Evolutionary conservation across 2,797 vertebrate genomes (phyloP).

Genomic region (Cuculus canorus): DNA sequence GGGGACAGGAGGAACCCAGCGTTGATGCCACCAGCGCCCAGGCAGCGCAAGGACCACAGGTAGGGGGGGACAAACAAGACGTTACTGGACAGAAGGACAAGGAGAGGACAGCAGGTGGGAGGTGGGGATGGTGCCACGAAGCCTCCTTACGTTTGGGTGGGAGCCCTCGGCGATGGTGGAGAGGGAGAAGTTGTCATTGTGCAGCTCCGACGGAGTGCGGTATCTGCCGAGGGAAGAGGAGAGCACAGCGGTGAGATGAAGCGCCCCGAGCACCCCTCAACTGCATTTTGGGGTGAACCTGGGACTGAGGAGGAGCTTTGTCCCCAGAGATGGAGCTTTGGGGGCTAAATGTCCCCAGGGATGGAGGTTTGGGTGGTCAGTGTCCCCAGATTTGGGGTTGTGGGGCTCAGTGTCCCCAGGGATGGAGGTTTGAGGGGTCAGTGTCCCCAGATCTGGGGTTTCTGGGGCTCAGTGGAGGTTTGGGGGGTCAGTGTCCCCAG

Average conservation of each 20-base stretch:
- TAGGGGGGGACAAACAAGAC: background rate
- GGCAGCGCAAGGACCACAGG: background rate
- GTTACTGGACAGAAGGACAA: background rate
- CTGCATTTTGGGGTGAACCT: rapidly evolving
- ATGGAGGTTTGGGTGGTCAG: background rate
- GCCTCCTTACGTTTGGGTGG: slow-evolving; percentile 98
- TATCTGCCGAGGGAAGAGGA: slow-evolving; percentile 84
- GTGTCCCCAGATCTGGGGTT: background rate
- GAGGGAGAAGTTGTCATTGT: slow-evolving; percentile 99
- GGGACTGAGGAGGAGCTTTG: rapidly evolving
- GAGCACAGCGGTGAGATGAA: background rate
- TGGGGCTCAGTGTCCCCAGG: too few relatives aligned
- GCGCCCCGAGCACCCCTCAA: rapidly evolving
- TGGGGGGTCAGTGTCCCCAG: background rate
- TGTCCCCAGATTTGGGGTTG: too few relatives aligned
- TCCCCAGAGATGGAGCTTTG: background rate
- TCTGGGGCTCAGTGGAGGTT: background rate
- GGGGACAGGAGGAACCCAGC: background rate
- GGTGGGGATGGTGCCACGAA: slow-evolving; percentile 74
- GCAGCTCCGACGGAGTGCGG: slow-evolving; percentile 94
- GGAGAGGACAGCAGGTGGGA: background rate
- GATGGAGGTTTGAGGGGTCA: too few relatives aligned
- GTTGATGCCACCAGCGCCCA: background rate
- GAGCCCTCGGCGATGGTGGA: slow-evolving; percentile 99
- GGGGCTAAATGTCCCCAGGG: background rate